phyloP scores from a whole-genome alignment of 2,888 invertebrate species.

The Polymixis flavicincta region DNA sequence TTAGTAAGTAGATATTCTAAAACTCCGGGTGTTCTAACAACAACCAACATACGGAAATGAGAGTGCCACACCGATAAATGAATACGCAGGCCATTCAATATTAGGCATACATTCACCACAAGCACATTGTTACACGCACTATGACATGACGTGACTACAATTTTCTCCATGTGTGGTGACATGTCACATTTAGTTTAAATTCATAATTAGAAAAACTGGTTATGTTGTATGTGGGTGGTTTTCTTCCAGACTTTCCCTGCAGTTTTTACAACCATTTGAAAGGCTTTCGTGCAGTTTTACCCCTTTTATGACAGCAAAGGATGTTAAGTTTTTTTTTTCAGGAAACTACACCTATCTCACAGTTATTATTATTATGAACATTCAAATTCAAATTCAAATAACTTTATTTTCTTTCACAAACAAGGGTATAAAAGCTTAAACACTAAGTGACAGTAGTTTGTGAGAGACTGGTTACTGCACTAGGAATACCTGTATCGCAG shows the following conservation, averaged over 20 bases:
- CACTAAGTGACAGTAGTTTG: too few relatives aligned
- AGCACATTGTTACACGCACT: conserved; percentile 9
- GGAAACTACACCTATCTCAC: neutral
- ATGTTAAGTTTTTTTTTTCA: neutral
- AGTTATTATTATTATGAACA: neutral
- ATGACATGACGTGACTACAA: conserved; percentile 4
- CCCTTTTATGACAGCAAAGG: neutral
- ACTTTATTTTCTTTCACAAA: too few relatives aligned
- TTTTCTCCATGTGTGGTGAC: conserved; percentile 1
- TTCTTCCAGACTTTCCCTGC: neutral
- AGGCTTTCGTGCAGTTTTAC: neutral
- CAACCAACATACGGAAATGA: conserved; percentile 1
- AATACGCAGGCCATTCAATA: conserved; percentile 10
- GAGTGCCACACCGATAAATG: neutral
- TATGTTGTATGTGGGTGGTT: neutral
- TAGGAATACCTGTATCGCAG: too few relatives aligned
- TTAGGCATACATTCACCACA: conserved; percentile 1
- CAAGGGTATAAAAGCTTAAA: too few relatives aligned
- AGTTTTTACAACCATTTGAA: neutral
- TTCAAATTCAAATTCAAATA: too few relatives aligned
- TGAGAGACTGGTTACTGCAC: too few relatives aligned
- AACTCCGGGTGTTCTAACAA: neutral
- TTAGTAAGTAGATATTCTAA: neutral
- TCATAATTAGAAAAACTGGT: neutral
- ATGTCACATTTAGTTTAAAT: conserved; percentile 9